phyloP scores from a whole-genome alignment of 1,140 invertebrate genomes.

The Ceratitis capitata region DNA sequence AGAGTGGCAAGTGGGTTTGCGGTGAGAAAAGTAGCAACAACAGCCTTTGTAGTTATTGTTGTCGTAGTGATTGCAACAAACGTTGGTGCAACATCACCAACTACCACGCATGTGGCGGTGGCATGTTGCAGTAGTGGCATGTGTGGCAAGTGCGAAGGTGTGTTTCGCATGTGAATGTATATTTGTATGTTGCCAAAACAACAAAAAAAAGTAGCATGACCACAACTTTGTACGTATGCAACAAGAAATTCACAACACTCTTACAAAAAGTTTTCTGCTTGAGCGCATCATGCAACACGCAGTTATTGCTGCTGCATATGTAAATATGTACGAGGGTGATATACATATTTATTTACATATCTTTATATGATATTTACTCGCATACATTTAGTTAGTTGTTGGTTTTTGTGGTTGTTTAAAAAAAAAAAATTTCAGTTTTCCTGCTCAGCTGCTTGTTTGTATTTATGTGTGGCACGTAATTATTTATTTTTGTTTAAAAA shows the following conservation, averaged over 20 bases:
- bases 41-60: background rate
- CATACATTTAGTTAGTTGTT: background rate
- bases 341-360: background rate
- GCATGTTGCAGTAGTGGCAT: background rate
- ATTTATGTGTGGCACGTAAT: background rate
- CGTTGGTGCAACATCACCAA: too few species aligned
- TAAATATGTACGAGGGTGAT: background rate
- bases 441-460: background rate
- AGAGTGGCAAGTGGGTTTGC: background rate
- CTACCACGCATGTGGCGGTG: background rate
- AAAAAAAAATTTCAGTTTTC: background rate
- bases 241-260: background rate
- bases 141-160: background rate
- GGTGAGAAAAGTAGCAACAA: background rate
- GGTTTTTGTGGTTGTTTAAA: background rate
- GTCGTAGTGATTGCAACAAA: background rate
- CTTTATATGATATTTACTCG: too few species aligned
- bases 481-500: background rate
- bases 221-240: slow-evolving; percentile 7
- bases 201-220: background rate
- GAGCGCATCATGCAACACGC: background rate
- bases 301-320: background rate
- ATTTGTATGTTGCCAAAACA: background rate
- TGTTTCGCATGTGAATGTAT: background rate
- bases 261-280: background rate